Base-by-base conservation (phyloP, 1,140 invertebrate genomes). In the Macrocentrus cingulum region DNA sequence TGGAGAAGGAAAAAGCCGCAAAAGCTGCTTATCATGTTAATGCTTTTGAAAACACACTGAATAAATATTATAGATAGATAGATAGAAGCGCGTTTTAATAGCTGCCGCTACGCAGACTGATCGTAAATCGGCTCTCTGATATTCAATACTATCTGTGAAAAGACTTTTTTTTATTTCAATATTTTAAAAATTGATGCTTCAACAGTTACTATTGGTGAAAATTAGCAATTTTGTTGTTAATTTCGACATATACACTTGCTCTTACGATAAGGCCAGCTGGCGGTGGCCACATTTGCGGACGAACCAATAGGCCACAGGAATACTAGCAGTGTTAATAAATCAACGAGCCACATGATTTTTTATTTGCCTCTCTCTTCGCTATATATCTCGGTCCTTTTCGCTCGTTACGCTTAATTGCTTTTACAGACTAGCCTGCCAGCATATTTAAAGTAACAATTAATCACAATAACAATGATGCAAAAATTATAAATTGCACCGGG, bases 251-350 rank as follows among this genome's bases (percentile, higher is more conserved):
- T 39, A 15, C 13, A 39, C 13, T n/a, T 13, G 15, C 36, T n/a
- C 36, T 39, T 8, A 13, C 37, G 36, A 39, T 39, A n/a, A 51
- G 39, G 46, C 48, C 56, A 58, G 42, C 56, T 58, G 56, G 37
- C 48, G 39, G 46, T 46, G n/a, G 44, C 36, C 45, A 18, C 37
- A 58, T 51, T 58, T 58, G 37, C 22, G 48, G 56, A n/a, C 44
- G 45, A 51, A 51, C 48, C 48, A 8, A 58, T 51, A 36, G 46
- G 39, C 56, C 56, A 22, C 48, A 36, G 18, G 50, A 44, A 7
- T 13, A 13, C 32, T 37, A 32, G 22, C 37, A 48, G 1, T 41
- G 16, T 58, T 48, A 36, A 58, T 58, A 58, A 58, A 58, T 51
- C 56, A 58, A 11, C 8, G 16, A 9, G 2, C 23, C 48, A 51